Evolutionary conservation across 2,888 invertebrate genomes (phyloP), one percentile per base, ranked within the genome.

Genomic region (Andrena minutula): DNA sequence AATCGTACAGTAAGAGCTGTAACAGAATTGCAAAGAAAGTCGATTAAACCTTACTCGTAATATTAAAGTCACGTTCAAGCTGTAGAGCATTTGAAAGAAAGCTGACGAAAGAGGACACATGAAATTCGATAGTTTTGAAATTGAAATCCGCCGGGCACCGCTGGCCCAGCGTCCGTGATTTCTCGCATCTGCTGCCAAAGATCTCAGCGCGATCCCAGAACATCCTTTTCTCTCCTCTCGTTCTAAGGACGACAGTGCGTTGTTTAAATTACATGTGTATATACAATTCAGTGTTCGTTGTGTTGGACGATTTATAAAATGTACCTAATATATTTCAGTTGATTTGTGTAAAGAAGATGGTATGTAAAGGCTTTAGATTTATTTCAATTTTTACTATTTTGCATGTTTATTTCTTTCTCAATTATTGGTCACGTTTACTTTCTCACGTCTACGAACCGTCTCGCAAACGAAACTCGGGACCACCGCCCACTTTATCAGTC

Each of bases 311-410:
- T 92, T 56, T 90, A 92, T 92, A 89, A 92, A 92, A 91, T 90
- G 82, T 90, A 89, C 90, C 89, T 91, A 87, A 89, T 92, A 89
- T 91, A 91, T 92, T 92, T 92, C 92, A 92, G 92, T 92, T 92
- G 91, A 92, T 92, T 92, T 92, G 92, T 92, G 92, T 92, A 92
- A 92, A 92, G 92, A 92, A 92, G 92, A 92, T 92, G 92, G 92
- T 92, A 92, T 92, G 92, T 92, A 92, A 87, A 92, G 91, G 89
- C 89, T 90, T 92, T 89, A 89, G 89, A 91, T 91, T 92, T 89
- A 86, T 91, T 91, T 89, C 86, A 83, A 89, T 89, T 89, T 87
- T 86, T 89, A 88, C 86, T 90, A 84, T 89, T 88, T 88, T 92
- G 92, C 92, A 92, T 92, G 92, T 89, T 89, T 89, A 85, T 87